These are phyloP conservation scores for Nyctereutes procyonoides DNA, from an alignment of 2,113 vertebrate genomes.

Conservation along the genomic window DNA sequence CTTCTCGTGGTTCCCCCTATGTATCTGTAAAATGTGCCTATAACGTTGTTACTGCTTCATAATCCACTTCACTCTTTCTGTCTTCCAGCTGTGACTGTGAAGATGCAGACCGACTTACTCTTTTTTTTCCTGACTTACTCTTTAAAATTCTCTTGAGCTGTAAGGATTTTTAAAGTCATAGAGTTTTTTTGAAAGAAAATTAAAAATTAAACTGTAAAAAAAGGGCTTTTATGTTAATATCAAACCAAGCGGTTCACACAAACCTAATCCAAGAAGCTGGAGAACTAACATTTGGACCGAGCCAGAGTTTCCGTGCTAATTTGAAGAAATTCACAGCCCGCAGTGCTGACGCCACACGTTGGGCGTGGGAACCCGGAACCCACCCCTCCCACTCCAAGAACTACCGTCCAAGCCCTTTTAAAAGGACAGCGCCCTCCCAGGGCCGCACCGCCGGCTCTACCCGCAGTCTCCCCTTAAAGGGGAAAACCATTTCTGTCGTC, in stretches of 20 bases:
- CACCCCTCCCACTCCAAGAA: rapidly evolving
- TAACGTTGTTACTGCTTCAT: neutral
- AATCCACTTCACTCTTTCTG: neutral
- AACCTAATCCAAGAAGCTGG: neutral
- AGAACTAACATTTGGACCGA: neutral
- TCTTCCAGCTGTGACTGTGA: neutral
- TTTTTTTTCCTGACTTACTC: neutral
- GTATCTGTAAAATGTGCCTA: neutral
- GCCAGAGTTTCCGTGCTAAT: neutral
- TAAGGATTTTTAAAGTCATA: neutral
- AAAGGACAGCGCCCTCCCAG: neutral
- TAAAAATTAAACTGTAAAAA: neutral
- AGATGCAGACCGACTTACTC: neutral
- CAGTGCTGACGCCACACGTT: rapidly evolving
- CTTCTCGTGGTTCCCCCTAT: neutral
- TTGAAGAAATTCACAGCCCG: neutral
- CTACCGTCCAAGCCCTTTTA: conserved; percentile 15
- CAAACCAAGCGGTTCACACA: neutral
- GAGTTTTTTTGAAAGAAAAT: neutral
- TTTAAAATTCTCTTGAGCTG: neutral
- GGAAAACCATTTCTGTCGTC: conserved; percentile 32
- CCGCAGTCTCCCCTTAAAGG: conserved; percentile 57
- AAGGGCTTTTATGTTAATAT: neutral
- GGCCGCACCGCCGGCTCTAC: neutral
- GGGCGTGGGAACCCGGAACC: neutral